Conservation (phyloP, 2,113 vertebrate species). For the Bos javanicus region DNA sequence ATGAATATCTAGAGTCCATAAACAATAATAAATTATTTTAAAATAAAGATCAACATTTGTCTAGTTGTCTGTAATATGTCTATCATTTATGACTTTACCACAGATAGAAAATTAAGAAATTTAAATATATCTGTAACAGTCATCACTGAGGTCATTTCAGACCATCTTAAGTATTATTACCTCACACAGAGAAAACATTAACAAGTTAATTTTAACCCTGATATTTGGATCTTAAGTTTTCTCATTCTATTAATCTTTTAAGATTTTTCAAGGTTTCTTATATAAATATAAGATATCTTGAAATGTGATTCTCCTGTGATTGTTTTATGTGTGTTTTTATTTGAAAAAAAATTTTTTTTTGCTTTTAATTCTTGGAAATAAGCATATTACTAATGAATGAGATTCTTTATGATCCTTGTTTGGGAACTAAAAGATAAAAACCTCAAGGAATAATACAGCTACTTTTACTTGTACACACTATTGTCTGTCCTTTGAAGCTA, state of each 20-base stretch:
- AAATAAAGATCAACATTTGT: slow-evolving; percentile 34
- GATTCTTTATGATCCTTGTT: background rate
- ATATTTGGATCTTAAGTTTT: background rate
- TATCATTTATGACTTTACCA: slow-evolving; percentile 29
- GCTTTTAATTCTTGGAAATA: background rate
- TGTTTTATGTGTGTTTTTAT: background rate
- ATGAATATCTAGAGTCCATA: slow-evolving; percentile 19
- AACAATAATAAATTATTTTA: slow-evolving; percentile 45
- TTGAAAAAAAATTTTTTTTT: background rate
- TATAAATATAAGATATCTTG: background rate
- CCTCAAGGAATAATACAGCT: background rate
- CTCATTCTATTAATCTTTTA: background rate
- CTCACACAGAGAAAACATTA: background rate
- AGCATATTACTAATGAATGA: background rate
- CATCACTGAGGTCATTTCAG: background rate
- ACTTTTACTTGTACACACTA: background rate
- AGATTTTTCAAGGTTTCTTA: background rate
- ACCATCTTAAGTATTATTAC: background rate
- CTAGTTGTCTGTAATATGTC: background rate
- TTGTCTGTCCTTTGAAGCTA: slow-evolving; percentile 43
- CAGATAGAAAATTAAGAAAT: slow-evolving; percentile 35
- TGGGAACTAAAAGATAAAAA: slow-evolving; percentile 6
- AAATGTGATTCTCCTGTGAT: background rate
- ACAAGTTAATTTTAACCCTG: background rate
- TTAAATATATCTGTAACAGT: background rate